Evolutionary conservation across 1,140 invertebrate genomes (phyloP).

Genomic region (Melitaea cinxia): DNA sequence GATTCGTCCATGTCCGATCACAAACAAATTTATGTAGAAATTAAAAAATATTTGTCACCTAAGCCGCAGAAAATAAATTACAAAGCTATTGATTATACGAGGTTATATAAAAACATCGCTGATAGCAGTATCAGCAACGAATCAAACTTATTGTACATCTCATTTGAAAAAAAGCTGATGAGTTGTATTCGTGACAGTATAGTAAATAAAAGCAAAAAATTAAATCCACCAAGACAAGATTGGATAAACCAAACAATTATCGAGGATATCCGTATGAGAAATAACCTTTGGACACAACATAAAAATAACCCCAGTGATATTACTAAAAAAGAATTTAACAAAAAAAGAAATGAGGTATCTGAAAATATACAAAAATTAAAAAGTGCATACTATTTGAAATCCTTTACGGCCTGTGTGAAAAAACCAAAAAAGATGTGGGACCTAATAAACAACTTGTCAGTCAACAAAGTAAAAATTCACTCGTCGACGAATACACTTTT

Average conservation of each 20-base stretch:
- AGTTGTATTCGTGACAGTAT: background rate
- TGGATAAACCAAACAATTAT: conserved; percentile 5
- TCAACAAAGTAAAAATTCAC: conserved; percentile 29
- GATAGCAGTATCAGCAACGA: background rate
- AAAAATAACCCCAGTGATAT: background rate
- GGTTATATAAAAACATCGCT: background rate
- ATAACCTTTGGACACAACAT: background rate
- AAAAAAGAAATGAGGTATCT: conserved; percentile 31
- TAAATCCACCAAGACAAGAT: background rate
- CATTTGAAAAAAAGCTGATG: background rate
- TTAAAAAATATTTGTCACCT: background rate
- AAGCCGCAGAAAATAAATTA: background rate
- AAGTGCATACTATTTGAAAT: conserved; percentile 32
- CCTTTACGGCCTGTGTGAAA: conserved; percentile 23
- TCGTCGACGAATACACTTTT: conserved; percentile 5
- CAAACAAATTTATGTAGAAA: conserved; percentile 8
- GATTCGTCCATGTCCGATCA: conserved; percentile 8
- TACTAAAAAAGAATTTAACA: background rate
- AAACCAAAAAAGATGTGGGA: conserved; percentile 42
- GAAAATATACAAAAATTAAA: conserved; percentile 33
- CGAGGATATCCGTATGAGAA: background rate
- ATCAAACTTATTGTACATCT: background rate
- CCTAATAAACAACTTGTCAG: conserved; percentile 26
- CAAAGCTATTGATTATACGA: background rate
- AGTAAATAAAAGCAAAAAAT: background rate